Conservation (phyloP, 2,113 vertebrate genomes). For the Calonectris borealis region DNA sequence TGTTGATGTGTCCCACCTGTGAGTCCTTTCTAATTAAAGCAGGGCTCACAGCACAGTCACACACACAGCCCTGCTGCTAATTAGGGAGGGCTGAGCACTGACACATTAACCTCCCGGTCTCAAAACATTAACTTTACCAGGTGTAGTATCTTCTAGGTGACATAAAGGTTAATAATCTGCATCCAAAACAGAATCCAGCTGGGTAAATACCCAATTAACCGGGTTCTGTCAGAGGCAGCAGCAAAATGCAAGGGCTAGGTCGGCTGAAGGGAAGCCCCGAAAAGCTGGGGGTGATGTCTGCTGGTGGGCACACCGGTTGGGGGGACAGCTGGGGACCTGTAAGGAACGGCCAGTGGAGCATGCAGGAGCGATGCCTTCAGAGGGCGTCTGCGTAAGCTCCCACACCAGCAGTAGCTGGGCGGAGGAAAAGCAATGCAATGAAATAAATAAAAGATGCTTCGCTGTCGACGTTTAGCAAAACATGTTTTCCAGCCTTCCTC, state of each 20-base stretch:
- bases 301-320: not conserved
- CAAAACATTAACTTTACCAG: conserved; percentile 53
- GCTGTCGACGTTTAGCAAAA: not conserved
- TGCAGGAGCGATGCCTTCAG: not conserved
- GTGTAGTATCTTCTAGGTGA: conserved; percentile 42
- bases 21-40: not conserved
- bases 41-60: not conserved
- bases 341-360: not conserved
- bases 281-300: not conserved
- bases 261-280: not conserved
- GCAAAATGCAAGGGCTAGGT: not conserved
- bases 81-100: conserved; percentile 10
- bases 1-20: not conserved
- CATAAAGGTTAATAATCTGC: conserved; percentile 64
- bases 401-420: not conserved
- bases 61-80: not conserved
- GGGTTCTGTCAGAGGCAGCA: not conserved
- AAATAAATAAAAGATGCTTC: not conserved
- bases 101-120: conserved; percentile 36
- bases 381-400: not conserved
- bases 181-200: conserved; percentile 40
- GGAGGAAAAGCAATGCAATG: not conserved
- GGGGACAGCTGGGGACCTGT: not conserved
- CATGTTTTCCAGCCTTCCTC: not conserved
- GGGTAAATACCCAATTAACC: not conserved